Evolutionary conservation across 2,797 vertebrate genomes (phyloP).

Genomic region (Vespertilio murinus): DNA sequence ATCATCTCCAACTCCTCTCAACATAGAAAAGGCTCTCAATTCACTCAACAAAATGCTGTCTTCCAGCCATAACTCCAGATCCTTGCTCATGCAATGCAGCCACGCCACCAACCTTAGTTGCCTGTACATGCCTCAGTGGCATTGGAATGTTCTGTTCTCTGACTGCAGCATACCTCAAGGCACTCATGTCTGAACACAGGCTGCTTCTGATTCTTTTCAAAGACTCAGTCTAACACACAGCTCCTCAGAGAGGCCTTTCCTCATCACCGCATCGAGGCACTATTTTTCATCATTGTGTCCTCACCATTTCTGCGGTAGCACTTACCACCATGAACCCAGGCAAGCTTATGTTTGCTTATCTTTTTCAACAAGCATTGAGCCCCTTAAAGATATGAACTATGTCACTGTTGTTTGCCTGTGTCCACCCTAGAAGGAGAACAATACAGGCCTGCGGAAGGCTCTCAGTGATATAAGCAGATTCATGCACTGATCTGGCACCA

Average conservation of each 20-base stretch:
- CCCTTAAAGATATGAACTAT: neutral
- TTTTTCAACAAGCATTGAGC: neutral
- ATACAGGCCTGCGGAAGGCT: neutral
- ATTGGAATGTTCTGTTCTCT: neutral
- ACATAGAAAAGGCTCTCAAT: neutral
- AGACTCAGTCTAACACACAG: neutral
- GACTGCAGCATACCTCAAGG: neutral
- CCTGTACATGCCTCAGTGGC: neutral
- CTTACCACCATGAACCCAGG: neutral
- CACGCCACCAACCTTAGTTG: neutral
- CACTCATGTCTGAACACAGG: neutral
- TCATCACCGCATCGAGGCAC: accelerated
- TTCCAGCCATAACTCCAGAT: neutral
- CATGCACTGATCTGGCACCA: neutral
- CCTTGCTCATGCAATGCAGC: accelerated
- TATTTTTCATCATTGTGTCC: neutral
- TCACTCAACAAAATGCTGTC: neutral
- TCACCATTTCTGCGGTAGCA: neutral
- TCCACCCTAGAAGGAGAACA: neutral
- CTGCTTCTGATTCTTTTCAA: neutral
- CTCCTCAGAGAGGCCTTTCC: neutral
- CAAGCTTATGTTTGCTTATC: neutral
- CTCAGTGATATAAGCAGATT: neutral
- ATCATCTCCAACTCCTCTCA: neutral
- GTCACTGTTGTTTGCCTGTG: neutral